These are phyloP conservation scores for Hippocampus barbouri DNA, from an alignment of 2,113 vertebrate genomes.

Conservation along the genomic window DNA sequence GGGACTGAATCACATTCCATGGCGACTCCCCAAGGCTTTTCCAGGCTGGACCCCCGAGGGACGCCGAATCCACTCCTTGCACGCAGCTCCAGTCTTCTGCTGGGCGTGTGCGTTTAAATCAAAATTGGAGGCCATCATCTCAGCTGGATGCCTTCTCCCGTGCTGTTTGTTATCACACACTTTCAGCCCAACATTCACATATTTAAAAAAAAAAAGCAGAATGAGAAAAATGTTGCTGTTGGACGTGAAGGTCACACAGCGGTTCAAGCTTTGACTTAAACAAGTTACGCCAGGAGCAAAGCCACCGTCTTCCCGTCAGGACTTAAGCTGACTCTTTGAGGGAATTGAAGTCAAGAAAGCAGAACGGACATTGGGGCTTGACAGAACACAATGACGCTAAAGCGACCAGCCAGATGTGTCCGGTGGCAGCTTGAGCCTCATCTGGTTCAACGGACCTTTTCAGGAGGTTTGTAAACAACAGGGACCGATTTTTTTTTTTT, in stretches of 20 bases:
- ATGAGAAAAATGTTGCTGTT: not conserved
- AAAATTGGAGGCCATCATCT: slow-evolving; percentile 39
- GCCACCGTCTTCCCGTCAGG: not conserved
- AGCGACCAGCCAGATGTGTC: not conserved
- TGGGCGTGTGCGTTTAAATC: slow-evolving; percentile 23
- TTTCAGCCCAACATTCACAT: slow-evolving; percentile 12
- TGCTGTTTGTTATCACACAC: slow-evolving; percentile 23
- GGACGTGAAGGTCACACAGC: slow-evolving; percentile 13
- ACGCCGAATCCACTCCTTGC: slow-evolving; percentile 8
- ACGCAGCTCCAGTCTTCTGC: slow-evolving; percentile 25
- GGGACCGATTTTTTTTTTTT: not conserved
- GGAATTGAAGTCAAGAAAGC: slow-evolving; percentile 4
- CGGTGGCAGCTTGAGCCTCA: not conserved
- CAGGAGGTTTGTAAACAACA: not conserved
- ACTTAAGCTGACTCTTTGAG: not conserved
- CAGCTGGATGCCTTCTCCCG: slow-evolving; percentile 36
- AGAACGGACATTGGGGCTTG: not conserved
- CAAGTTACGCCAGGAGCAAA: not conserved
- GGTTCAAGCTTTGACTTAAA: slow-evolving; percentile 6
- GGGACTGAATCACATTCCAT: slow-evolving; percentile 19
- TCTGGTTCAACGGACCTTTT: not conserved
- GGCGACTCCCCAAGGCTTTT: slow-evolving; percentile 36
- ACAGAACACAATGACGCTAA: not conserved
- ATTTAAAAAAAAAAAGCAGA: slow-evolving; percentile 8
- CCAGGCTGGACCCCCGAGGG: slow-evolving; percentile 32